These are phyloP conservation scores for Fratercula arctica DNA, from an alignment of 2,797 vertebrate genomes.

Conservation along the genomic window DNA sequence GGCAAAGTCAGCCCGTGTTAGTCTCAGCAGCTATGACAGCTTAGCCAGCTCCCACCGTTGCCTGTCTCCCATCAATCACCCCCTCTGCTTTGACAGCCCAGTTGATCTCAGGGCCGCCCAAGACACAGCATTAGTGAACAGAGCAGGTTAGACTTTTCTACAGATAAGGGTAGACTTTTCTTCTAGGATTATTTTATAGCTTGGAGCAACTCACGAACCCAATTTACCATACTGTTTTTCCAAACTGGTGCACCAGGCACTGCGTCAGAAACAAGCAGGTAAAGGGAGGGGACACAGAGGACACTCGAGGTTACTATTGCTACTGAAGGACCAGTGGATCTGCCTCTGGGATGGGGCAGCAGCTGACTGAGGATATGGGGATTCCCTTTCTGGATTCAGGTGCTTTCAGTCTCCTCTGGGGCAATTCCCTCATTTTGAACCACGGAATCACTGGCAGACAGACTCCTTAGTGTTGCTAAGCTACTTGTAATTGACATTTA, in stretches of 20 bases:
- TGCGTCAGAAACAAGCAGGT: neutral
- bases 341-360: neutral
- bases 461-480: neutral
- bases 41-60: neutral
- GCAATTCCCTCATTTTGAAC: neutral
- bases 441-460: neutral
- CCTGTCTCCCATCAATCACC: neutral
- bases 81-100: neutral
- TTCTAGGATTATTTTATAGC: neutral
- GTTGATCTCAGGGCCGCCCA: neutral
- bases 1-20: neutral
- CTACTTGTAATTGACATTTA: neutral
- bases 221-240: neutral
- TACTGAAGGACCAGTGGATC: neutral
- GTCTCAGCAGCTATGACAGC: neutral
- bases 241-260: neutral
- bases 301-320: neutral
- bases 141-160: too few species aligned
- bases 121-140: neutral
- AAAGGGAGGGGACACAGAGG: neutral
- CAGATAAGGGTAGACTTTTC: neutral
- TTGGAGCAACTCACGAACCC: neutral
- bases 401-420: neutral
- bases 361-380: neutral
- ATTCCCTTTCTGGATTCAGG: neutral